Conservation (phyloP, 2,113 vertebrate genomes). For the Macrotus californicus region DNA sequence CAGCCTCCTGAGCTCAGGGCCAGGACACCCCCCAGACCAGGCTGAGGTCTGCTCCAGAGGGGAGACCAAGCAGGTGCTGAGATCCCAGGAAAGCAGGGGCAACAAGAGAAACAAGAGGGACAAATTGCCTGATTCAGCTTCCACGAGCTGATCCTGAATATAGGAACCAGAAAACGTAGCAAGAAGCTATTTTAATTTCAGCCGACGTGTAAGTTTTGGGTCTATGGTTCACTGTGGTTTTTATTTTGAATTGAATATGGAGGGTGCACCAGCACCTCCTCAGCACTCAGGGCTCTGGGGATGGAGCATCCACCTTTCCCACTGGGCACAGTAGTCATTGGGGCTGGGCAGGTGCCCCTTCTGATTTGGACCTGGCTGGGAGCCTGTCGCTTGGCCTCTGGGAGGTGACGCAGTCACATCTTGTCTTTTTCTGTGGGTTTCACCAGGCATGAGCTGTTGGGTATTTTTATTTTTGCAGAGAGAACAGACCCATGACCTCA, state of each 20-base stretch:
- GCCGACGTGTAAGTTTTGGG: slow-evolving; percentile 63
- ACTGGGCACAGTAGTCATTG: not conserved
- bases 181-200: slow-evolving; percentile 74
- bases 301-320: not conserved
- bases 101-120: slow-evolving; percentile 28
- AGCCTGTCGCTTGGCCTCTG: not conserved
- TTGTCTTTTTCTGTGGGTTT: slow-evolving; percentile 19
- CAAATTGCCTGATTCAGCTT: slow-evolving; percentile 63
- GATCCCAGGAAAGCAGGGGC: slow-evolving; percentile 20
- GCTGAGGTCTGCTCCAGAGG: not conserved
- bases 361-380: not conserved
- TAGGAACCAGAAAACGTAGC: slow-evolving; percentile 69
- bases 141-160: slow-evolving; percentile 59
- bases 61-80: not conserved
- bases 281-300: slow-evolving; percentile 19
- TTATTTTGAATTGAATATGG: slow-evolving; percentile 67
- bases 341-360: not conserved
- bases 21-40: not conserved
- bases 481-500: slow-evolving; percentile 46
- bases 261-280: slow-evolving; percentile 36
- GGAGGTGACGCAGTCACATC: not conserved
- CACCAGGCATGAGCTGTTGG: not conserved
- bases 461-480: slow-evolving; percentile 55
- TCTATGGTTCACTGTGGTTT: slow-evolving; percentile 61
- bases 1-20: not conserved